Evolutionary conservation across 2,113 vertebrate genomes (phyloP).

Genomic region (Trematocara zebra): DNA sequence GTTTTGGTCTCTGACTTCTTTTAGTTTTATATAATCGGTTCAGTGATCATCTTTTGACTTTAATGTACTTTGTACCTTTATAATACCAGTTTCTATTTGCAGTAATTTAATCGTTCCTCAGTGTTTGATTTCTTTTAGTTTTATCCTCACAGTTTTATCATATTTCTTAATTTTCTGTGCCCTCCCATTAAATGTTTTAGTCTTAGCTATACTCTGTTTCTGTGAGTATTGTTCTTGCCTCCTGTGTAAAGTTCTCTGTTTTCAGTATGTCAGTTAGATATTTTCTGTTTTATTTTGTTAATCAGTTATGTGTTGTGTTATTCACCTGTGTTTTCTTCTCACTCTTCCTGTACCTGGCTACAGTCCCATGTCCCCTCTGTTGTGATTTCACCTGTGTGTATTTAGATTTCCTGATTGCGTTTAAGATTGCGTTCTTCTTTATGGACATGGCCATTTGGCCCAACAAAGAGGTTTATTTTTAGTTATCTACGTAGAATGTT

Average conservation of each 20-base stretch:
- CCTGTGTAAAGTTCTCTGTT: not conserved
- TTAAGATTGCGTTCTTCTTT: not conserved
- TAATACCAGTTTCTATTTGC: not conserved
- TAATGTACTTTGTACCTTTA: not conserved
- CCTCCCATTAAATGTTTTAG: not conserved
- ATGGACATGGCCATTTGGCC: not conserved
- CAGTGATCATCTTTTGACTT: not conserved
- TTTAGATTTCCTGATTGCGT: not conserved
- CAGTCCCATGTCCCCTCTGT: not conserved
- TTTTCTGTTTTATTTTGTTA: not conserved
- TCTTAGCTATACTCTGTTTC: not conserved
- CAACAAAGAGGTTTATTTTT: not conserved
- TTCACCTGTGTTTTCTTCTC: not conserved
- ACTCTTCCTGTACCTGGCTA: not conserved
- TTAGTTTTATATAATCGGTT: not conserved
- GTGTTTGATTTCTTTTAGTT: not conserved
- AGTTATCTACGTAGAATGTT: not conserved
- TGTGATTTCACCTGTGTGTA: not conserved
- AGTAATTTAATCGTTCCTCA: not conserved
- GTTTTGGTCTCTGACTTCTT: not conserved
- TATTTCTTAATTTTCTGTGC: not conserved
- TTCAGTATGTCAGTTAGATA: not conserved
- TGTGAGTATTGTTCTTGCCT: not conserved
- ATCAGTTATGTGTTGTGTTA: not conserved
- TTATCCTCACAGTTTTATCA: not conserved